phyloP scores from a whole-genome alignment of 1,140 invertebrate genomes.

The Dendroctonus ponderosae region DNA sequence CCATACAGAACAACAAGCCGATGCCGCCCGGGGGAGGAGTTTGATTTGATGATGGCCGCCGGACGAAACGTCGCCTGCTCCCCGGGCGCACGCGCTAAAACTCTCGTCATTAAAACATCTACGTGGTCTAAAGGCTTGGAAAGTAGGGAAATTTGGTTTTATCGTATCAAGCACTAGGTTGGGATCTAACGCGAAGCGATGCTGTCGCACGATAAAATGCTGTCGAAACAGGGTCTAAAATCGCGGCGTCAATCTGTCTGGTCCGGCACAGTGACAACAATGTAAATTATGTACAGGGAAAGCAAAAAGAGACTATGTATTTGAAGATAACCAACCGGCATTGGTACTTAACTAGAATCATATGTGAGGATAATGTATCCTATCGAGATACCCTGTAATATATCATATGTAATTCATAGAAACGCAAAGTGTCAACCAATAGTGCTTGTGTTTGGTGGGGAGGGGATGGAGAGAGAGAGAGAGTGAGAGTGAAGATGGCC shows the following conservation, averaged over 20 bases:
- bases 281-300: constrained; percentile 43
- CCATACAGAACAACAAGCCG: constrained; percentile 30
- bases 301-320: constrained; percentile 1
- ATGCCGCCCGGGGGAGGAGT: not conserved
- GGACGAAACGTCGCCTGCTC: not conserved
- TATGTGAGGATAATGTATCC: constrained; percentile 53
- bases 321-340: constrained; percentile 35
- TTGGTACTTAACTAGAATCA: constrained; percentile 52
- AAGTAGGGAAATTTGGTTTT: no score
- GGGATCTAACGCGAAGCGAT: no score
- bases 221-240: not conserved
- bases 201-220: no score
- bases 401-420: constrained; percentile 50
- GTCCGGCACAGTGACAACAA: constrained; percentile 36
- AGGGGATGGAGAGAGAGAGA: constrained; percentile 1
- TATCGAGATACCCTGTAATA: constrained; percentile 54
- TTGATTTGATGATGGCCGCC: no score
- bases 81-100: no score
- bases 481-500: constrained; percentile 5
- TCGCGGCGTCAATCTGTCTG: constrained; percentile 15
- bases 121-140: no score
- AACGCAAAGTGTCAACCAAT: constrained; percentile 50
- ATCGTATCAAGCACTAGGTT: no score
- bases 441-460: constrained; percentile 52
- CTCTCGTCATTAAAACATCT: no score